Evolutionary conservation across 2,888 invertebrate genomes (phyloP).

Genomic region (Osmoderma eremita): DNA sequence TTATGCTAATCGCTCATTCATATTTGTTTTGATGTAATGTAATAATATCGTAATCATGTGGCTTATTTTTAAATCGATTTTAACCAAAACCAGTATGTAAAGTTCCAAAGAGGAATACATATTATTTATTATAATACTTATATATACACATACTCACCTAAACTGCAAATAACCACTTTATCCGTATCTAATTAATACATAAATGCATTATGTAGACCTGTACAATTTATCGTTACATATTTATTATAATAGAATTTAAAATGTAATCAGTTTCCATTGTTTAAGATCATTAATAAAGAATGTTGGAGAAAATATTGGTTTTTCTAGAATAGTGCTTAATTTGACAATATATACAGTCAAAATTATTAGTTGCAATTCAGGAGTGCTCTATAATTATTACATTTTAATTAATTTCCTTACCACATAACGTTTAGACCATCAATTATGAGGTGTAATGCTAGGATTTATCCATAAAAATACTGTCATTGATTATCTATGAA

Average conservation of each 20-base stretch:
- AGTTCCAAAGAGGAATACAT: slow-evolving; percentile 23
- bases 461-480: no score
- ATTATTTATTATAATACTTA: neutral
- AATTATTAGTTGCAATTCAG: no score
- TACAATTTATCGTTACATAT: slow-evolving; percentile 21
- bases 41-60: slow-evolving; percentile 31
- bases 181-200: neutral
- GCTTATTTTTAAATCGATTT: slow-evolving; percentile 23
- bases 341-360: neutral
- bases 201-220: slow-evolving; percentile 6
- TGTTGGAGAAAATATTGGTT: slow-evolving; percentile 29
- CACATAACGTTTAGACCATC: no score
- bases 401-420: no score
- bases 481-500: no score
- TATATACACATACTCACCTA: slow-evolving; percentile 6
- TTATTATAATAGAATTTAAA: slow-evolving; percentile 17
- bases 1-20: slow-evolving; percentile 15
- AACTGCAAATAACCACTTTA: slow-evolving; percentile 29
- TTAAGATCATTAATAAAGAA: slow-evolving; percentile 29
- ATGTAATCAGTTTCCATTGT: slow-evolving; percentile 29
- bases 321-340: slow-evolving; percentile 9
- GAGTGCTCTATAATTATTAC: no score
- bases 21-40: slow-evolving; percentile 25
- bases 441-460: no score
- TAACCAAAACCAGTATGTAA: slow-evolving; percentile 13